phyloP scores from a whole-genome alignment of 2,113 vertebrate species.

The Sebastes fasciatus region DNA sequence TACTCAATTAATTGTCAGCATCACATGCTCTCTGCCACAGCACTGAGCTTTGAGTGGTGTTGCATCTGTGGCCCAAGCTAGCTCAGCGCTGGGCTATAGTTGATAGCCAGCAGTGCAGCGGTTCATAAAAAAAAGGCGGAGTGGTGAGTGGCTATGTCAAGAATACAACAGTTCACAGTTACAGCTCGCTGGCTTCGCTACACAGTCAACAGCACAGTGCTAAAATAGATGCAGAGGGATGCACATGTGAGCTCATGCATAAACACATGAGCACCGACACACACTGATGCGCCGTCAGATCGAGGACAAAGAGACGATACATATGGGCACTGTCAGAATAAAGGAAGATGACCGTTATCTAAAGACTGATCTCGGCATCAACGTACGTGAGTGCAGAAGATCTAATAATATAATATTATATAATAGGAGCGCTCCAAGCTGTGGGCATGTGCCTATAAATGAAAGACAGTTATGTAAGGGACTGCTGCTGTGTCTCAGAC shows the following conservation, averaged over 20 bases:
- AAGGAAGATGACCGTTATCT: constrained; percentile 5
- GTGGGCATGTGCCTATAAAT: constrained; percentile 69
- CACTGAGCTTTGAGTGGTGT: not conserved
- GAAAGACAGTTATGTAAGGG: constrained; percentile 69
- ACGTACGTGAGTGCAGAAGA: not conserved
- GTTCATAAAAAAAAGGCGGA: not conserved
- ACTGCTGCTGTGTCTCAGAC: constrained; percentile 35
- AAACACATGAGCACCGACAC: constrained; percentile 7
- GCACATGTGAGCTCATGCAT: constrained; percentile 31
- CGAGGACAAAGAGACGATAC: constrained; percentile 15
- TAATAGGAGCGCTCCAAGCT: constrained; percentile 51
- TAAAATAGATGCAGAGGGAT: constrained; percentile 20
- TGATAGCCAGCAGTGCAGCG: not conserved
- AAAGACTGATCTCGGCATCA: not conserved
- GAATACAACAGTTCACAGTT: constrained; percentile 28
- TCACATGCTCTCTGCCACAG: not conserved
- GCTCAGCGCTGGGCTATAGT: not conserved
- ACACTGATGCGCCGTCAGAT: constrained; percentile 10
- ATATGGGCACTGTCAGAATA: constrained; percentile 3
- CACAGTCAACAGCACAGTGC: constrained; percentile 17
- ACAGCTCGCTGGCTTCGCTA: constrained; percentile 32
- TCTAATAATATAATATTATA: constrained; percentile 41
- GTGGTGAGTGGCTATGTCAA: constrained; percentile 11
- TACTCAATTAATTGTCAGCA: constrained; percentile 9
- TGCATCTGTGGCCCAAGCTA: not conserved